These are phyloP conservation scores for Teleogryllus oceanicus DNA, from an alignment of 2,888 invertebrate genomes.

Conservation along the genomic window DNA sequence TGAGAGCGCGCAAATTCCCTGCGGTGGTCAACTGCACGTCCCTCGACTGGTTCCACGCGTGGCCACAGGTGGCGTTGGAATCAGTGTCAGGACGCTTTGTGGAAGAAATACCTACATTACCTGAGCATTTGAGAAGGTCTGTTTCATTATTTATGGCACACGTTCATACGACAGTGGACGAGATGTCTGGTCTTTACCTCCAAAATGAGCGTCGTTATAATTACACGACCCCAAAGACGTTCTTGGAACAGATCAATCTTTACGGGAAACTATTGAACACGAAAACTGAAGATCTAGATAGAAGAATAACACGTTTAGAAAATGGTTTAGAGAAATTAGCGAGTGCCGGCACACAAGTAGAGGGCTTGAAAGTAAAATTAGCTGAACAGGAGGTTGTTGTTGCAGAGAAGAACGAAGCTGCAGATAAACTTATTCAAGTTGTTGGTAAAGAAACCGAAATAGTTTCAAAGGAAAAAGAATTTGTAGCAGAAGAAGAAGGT, in stretches of 20 bases:
- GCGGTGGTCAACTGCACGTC: constrained; percentile 89
- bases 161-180: constrained; percentile 83
- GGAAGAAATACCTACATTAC: constrained; percentile 68
- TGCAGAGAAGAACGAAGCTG: constrained; percentile 83
- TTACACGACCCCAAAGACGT: constrained; percentile 95
- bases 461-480: constrained; percentile 46
- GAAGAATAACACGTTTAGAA: constrained; percentile 72
- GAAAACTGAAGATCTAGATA: constrained; percentile 29
- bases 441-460: constrained; percentile 90
- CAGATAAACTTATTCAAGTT: constrained; percentile 80
- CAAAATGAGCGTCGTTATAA: constrained; percentile 86
- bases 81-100: constrained; percentile 85
- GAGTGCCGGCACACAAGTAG: constrained; percentile 80
- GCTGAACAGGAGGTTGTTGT: constrained; percentile 78
- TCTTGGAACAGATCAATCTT: constrained; percentile 85
- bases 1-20: constrained; percentile 90
- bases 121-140: constrained; percentile 52
- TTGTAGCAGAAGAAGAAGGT: constrained; percentile 77
- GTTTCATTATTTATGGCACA: constrained; percentile 86
- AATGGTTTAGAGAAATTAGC: constrained; percentile 85
- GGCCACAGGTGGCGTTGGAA: constrained; percentile 87
- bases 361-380: constrained; percentile 72
- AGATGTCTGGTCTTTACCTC: constrained; percentile 76
- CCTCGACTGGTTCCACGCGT: constrained; percentile 96
- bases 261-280: constrained; percentile 45